Percentiles rank a stretch among this genome's conserved stretches.
phyloP scores from a whole-genome alignment of 2,797 vertebrate genomes.

The Protonibea diacanthus region DNA sequence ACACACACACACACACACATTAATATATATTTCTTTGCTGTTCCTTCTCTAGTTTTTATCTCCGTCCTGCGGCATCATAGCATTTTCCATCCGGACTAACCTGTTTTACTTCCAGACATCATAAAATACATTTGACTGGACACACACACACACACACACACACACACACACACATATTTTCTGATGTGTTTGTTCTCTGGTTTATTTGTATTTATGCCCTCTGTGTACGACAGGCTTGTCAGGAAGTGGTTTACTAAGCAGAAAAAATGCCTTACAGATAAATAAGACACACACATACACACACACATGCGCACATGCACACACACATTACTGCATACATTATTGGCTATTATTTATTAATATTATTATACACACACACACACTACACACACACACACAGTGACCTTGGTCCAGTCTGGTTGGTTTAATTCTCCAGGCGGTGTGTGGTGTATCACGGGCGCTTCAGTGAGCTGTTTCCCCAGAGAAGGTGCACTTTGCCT shows the following conservation, averaged over 20 bases:
- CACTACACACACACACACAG: constrained; percentile 18
- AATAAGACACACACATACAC: constrained; percentile 36
- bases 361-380: constrained; percentile 18
- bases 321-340: too few relatives aligned
- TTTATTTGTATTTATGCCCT: constrained; percentile 45
- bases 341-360: too few relatives aligned
- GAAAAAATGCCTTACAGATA: constrained; percentile 49
- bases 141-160: background rate
- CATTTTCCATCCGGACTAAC: constrained; percentile 33
- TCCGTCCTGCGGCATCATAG: constrained; percentile 22
- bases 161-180: background rate
- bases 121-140: constrained; percentile 49
- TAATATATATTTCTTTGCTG: constrained; percentile 9
- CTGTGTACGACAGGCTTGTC: constrained; percentile 27
- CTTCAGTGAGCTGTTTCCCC: constrained; percentile 10
- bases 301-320: constrained; percentile 1
- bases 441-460: constrained; percentile 4
- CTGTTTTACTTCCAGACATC: constrained; percentile 49
- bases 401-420: constrained; percentile 36
- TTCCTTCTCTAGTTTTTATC: constrained; percentile 35
- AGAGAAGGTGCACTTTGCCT: constrained; percentile 29
- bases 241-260: constrained; percentile 47
- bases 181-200: constrained; percentile 40
- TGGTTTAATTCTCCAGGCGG: constrained; percentile 24
- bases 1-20: constrained; percentile 22